Percentiles rank a stretch among this genome's conserved stretches.
phyloP scores from a whole-genome alignment of 2,113 vertebrate genomes.

The Mobula hypostoma region DNA sequence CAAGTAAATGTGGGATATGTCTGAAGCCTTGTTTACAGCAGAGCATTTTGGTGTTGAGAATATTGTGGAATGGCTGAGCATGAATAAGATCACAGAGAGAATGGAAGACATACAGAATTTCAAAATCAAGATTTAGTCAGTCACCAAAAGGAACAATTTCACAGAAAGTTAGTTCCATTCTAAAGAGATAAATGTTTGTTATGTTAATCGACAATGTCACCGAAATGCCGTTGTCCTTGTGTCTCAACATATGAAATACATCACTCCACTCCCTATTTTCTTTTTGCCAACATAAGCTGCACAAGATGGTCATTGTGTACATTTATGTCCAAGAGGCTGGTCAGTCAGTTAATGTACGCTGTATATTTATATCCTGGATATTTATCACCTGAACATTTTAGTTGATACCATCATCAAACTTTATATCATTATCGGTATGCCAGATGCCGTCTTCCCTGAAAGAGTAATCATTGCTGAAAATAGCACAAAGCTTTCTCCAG shows the following conservation, averaged over 20 bases:
- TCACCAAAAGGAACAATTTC: background rate
- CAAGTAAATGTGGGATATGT: too few relatives aligned
- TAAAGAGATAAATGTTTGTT: background rate
- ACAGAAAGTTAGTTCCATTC: background rate
- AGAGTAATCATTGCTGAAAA: background rate
- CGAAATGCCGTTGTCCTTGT: background rate
- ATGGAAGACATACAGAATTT: background rate
- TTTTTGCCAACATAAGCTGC: background rate
- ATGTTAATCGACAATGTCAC: background rate
- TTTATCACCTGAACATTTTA: constrained; percentile 22
- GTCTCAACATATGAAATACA: background rate
- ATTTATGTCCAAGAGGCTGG: background rate
- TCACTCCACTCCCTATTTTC: background rate
- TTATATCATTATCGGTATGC: constrained; percentile 13
- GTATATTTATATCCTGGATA: constrained; percentile 17
- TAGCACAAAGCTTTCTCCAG: background rate
- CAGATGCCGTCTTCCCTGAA: constrained; percentile 5
- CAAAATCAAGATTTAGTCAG: too few relatives aligned
- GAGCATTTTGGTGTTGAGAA: too few relatives aligned
- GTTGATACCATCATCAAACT: constrained; percentile 22
- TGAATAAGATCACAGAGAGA: background rate
- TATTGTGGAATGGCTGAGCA: too few relatives aligned
- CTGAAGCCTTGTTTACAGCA: too few relatives aligned
- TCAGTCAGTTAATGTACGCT: background rate
- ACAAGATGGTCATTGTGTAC: background rate